These are phyloP conservation scores for Lutjanus argentimaculatus DNA, from an alignment of 2,797 vertebrate genomes.

Conservation along the genomic window DNA sequence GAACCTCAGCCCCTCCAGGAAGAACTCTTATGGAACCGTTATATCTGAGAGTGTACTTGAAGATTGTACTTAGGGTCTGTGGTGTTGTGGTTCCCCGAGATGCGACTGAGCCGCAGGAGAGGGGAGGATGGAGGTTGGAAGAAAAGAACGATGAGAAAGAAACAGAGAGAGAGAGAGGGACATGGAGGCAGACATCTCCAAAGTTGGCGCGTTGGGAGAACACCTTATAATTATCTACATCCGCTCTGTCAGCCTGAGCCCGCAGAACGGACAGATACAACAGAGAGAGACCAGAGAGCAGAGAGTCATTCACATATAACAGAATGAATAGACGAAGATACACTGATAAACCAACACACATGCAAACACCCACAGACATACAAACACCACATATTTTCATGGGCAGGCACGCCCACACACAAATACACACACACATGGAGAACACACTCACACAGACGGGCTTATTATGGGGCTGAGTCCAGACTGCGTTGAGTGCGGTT, in stretches of 20 bases:
- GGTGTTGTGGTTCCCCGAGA: constrained; percentile 74
- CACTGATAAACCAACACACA: constrained; percentile 46
- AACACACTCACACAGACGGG: constrained; percentile 32
- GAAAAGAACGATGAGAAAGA: constrained; percentile 60
- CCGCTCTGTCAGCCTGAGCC: constrained; percentile 76
- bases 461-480: constrained; percentile 81
- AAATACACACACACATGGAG: constrained; percentile 23
- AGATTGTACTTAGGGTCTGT: constrained; percentile 78
- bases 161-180: constrained; percentile 26
- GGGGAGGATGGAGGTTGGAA: constrained; percentile 21
- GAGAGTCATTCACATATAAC: constrained; percentile 53
- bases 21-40: too few species aligned
- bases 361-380: constrained; percentile 57
- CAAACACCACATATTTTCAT: constrained; percentile 48
- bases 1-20: too few species aligned
- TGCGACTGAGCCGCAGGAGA: constrained; percentile 56
- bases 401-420: constrained; percentile 59
- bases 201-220: constrained; percentile 73
- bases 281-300: constrained; percentile 35
- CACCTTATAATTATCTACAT: constrained; percentile 88
- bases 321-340: constrained; percentile 34
- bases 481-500: constrained; percentile 84
- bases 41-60: constrained; percentile 9
- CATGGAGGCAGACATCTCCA: constrained; percentile 73
- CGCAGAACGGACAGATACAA: constrained; percentile 62